These are phyloP conservation scores for Cherax destructor DNA, from an alignment of 1,140 invertebrate genomes.

Conservation along the genomic window DNA sequence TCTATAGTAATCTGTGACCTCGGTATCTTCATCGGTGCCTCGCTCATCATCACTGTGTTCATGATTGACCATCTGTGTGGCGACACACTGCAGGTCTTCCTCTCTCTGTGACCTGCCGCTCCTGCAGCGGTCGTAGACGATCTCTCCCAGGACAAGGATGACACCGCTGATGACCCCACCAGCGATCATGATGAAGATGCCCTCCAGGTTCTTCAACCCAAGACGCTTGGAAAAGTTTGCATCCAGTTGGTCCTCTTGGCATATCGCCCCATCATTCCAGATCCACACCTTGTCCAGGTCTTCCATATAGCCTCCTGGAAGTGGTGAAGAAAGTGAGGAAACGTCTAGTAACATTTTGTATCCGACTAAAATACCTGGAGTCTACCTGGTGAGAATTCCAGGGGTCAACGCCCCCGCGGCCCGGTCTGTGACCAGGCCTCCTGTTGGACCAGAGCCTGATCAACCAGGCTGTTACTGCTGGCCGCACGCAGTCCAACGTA, in stretches of 20 bases:
- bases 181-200: constrained; percentile 96
- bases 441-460: too few relatives aligned
- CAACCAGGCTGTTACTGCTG: too few relatives aligned
- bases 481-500: too few relatives aligned
- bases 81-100: constrained; percentile 85
- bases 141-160: constrained; percentile 96
- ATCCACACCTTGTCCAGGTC: constrained; percentile 97
- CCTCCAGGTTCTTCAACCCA: constrained; percentile 98
- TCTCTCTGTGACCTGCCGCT: constrained; percentile 84
- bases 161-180: constrained; percentile 92
- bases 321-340: too few relatives aligned
- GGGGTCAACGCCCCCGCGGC: too few relatives aligned
- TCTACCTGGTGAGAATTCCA: too few relatives aligned
- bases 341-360: too few relatives aligned
- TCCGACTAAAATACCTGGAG: too few relatives aligned
- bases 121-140: constrained; percentile 97
- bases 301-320: constrained; percentile 97
- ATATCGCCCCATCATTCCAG: constrained; percentile 86
- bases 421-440: too few relatives aligned
- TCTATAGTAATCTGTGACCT: neutral
- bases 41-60: neutral
- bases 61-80: too few relatives aligned
- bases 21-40: neutral
- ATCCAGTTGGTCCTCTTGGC: constrained; percentile 94
- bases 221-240: constrained; percentile 97